phyloP scores from a whole-genome alignment of 1,140 invertebrate species.

The Aphaenogaster floridana region DNA sequence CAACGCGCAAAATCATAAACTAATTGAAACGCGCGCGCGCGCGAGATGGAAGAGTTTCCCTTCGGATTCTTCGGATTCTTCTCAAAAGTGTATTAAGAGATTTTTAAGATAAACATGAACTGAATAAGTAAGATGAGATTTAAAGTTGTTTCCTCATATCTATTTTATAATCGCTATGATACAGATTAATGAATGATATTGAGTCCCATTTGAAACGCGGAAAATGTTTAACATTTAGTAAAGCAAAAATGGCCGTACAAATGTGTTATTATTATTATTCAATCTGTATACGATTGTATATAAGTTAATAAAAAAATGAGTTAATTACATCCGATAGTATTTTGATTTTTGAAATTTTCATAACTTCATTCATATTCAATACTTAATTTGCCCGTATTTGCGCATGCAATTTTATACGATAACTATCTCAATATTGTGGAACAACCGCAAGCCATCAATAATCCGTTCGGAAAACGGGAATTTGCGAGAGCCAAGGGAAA shows the following conservation, averaged over 20 bases:
- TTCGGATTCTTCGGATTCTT: neutral
- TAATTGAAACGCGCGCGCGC: neutral
- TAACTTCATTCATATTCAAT: neutral
- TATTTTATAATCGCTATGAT: neutral
- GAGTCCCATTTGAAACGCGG: neutral
- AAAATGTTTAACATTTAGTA: neutral
- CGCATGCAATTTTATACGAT: constrained; percentile 10
- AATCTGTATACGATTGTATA: neutral
- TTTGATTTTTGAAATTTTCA: neutral
- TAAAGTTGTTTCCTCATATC: neutral
- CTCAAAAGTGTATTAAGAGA: neutral
- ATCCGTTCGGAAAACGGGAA: neutral
- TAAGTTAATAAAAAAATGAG: neutral
- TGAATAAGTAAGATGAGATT: neutral
- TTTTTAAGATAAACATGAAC: neutral
- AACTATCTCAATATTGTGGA: constrained; percentile 16
- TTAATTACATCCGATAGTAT: neutral
- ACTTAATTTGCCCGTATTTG: neutral
- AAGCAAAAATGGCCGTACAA: neutral
- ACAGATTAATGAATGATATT: neutral
- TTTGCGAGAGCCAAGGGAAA: neutral
- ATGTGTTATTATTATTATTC: constrained; percentile 6
- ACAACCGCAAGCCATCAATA: constrained; percentile 18
- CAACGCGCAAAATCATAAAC: neutral
- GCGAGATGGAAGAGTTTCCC: neutral